Evolutionary conservation across 2,113 vertebrate genomes (phyloP).

Genomic region (Sphyrna mokarran): DNA sequence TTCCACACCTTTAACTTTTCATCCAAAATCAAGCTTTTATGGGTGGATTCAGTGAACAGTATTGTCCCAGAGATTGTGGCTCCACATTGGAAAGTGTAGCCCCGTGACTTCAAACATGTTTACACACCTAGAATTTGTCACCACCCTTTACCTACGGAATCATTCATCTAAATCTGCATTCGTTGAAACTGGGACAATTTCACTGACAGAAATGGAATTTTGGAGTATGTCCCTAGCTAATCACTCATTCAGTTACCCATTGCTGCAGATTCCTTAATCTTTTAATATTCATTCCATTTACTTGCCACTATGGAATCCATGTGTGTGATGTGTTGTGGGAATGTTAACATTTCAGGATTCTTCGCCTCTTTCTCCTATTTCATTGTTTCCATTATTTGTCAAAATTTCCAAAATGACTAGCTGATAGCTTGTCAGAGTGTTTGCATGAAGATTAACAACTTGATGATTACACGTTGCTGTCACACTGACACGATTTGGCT

Average conservation of each 20-base stretch:
- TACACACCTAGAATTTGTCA: neutral
- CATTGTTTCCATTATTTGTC: neutral
- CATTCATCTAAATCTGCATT: neutral
- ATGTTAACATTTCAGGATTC: neutral
- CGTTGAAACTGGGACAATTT: neutral
- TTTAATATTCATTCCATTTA: neutral
- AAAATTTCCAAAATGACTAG: neutral
- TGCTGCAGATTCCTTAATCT: neutral
- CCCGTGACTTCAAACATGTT: neutral
- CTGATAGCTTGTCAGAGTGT: neutral
- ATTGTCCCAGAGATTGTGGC: neutral
- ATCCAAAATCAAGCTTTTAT: neutral
- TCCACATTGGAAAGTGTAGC: neutral
- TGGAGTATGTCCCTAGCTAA: neutral
- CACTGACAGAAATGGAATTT: neutral
- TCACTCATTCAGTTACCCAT: neutral
- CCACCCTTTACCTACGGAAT: neutral
- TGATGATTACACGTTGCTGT: neutral
- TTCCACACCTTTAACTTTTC: neutral
- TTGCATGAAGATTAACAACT: neutral
- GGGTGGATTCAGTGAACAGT: too few species aligned
- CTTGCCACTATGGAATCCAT: neutral
- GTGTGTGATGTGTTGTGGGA: neutral
- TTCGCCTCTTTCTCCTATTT: neutral
- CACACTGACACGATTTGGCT: neutral